Evolutionary conservation across 2,888 invertebrate species (phyloP), one percentile per base, ranked within the genome.

Genomic region (Luperina testacea): DNA sequence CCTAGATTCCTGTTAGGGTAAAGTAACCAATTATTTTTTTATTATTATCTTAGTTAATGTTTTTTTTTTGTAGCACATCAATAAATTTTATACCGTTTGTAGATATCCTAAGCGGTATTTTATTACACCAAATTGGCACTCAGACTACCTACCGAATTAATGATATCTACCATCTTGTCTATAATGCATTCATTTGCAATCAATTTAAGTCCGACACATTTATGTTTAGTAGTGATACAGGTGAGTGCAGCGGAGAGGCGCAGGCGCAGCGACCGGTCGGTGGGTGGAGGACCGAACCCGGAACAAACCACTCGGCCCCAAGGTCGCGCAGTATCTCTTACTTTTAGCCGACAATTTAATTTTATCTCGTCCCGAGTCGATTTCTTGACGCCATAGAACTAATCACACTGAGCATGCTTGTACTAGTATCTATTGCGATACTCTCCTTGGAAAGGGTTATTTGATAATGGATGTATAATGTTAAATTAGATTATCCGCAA

Each of bases 271-370:
- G 93, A 94, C 94, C 94, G 95, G 95, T 94, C 75, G 80, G 88
- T 92, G 90, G 87, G 90, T 90, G 91, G 93, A 91, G 92, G 91
- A 92, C 89, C 91, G 92, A 93, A 96, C 96, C 95, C 96, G 96
- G 96, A 96, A 96, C 94, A 91, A 90, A 91, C 91, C 91, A 91
- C 93, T 92, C 89, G 88, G 92, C 90, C 88, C 90, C 96, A 96
- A 96, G 96, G 96, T 94, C 95, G 91, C 91, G 86, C 87, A 83
- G 93, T 94, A 94, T 95, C 92, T 94, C 89, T 95, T 94, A 94
- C 94, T 94, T 94, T 92, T 93, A 94, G 90, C 88, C 86, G 91
- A 88, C 90, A 90, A 90, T 88, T 86, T 86, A 85, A 88, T 83
- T 89, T 90, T 85, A 89, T 89, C 87, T 88, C 79, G 88, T 82